Evolutionary conservation across 2,113 vertebrate genomes (phyloP).

Genomic region (Percopsis transmontana): DNA sequence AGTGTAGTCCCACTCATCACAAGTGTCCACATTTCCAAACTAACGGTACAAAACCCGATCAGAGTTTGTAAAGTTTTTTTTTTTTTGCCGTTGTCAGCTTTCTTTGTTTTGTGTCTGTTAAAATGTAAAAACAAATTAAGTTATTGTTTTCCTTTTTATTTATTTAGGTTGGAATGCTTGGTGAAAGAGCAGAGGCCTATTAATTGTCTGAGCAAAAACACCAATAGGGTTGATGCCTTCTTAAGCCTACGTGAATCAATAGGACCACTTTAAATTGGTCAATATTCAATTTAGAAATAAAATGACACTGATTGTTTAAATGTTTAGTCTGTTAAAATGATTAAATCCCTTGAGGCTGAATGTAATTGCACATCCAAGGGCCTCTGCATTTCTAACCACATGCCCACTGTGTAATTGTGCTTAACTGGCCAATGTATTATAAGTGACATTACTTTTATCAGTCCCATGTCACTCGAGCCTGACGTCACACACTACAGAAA

Average conservation of each 20-base stretch:
- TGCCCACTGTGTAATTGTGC: constrained; percentile 12
- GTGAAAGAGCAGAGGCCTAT: constrained; percentile 20
- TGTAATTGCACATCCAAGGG: constrained; percentile 3
- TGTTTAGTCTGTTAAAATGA: constrained; percentile 23
- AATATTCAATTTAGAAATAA: constrained; percentile 45
- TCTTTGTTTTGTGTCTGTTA: constrained; percentile 57
- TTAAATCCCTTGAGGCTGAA: constrained; percentile 16
- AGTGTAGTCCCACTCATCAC: constrained; percentile 29
- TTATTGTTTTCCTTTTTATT: constrained; percentile 72
- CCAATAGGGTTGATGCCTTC: background rate
- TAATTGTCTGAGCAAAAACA: background rate
- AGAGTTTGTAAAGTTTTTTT: constrained; percentile 33
- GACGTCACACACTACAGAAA: too few relatives aligned
- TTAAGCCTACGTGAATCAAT: constrained; percentile 18
- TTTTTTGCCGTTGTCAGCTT: constrained; percentile 30
- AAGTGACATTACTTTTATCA: too few relatives aligned
- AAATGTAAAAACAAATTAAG: constrained; percentile 74
- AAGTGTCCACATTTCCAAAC: constrained; percentile 18
- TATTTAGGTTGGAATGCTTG: constrained; percentile 2
- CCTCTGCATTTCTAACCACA: constrained; percentile 30
- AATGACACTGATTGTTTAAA: constrained; percentile 26
- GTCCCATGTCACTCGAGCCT: too few relatives aligned
- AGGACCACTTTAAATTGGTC: constrained; percentile 20
- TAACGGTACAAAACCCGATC: constrained; percentile 67
- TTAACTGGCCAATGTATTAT: background rate